Evolutionary conservation across 2,888 invertebrate species (phyloP), one percentile per base, ranked within the genome.

Genomic region (Clivina fossor): DNA sequence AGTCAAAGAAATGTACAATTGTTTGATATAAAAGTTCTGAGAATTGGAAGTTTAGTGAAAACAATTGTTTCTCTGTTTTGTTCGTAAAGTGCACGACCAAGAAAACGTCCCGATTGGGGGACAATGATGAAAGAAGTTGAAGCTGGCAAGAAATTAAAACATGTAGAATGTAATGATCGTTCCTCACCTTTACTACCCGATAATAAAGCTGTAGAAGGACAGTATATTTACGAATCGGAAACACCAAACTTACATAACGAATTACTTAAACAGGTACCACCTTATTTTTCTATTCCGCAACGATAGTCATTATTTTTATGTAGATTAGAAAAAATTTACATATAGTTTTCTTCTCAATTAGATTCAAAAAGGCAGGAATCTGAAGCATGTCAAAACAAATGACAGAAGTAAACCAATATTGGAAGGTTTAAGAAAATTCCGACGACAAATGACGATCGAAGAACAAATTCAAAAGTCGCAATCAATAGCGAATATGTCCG

Each of bases 61-160:
- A n/a, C n/a, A n/a, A n/a, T n/a, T n/a, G n/a, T n/a, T n/a, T n/a
- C n/a, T n/a, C n/a, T 32, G 33, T 47, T 24, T 20, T 50, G 20
- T 28, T 38, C 48, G 60, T 60, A 19, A 57, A 79, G 79, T 68
- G 76, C 86, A 63, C 79, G 90, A 63, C 90, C 92, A 0, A 80
- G 91, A 62, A 84, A 80, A 68, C 81, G 92, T 62, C 93, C 93
- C 0, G 93, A 93, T 70, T 93, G 92, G 92, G 88, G 84, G 11
- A 84, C 86, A 65, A 87, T 93, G 86, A 88, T 93, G 85, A 91
- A 92, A 71, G 93, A 93, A 72, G 88, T 93, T n/a, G 91, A 92
- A 69, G 77, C 82, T 61, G 90, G 90, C 43, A 85, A 73, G 66
- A 88, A 86, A 68, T 75, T 93, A 61, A 86, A 84, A 67, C 87